These are phyloP conservation scores for Dicrurus megarhynchus DNA, from an alignment of 2,113 vertebrate genomes.

Conservation along the genomic window DNA sequence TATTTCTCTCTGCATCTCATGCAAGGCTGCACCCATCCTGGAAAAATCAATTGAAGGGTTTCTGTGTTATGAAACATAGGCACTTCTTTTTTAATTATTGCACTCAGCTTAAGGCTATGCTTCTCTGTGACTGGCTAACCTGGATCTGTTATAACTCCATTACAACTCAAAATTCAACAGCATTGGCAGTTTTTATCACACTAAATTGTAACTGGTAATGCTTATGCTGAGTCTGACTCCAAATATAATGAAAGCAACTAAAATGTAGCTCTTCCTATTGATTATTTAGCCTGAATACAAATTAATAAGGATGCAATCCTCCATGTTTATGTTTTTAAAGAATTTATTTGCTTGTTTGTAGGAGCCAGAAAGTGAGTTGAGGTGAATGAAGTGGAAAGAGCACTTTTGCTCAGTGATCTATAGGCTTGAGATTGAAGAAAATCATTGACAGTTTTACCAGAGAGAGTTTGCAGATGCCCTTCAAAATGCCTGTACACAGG, in stretches of 20 bases:
- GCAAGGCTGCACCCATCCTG: not conserved
- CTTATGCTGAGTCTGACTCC: not conserved
- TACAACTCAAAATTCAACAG: not conserved
- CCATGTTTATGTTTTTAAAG: not conserved
- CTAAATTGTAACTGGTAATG: not conserved
- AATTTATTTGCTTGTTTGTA: not conserved
- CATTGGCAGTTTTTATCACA: not conserved
- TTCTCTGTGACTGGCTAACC: not conserved
- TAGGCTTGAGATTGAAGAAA: not conserved
- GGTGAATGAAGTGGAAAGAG: not conserved
- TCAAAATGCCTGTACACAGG: not conserved
- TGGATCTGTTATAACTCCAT: not conserved
- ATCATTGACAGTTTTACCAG: not conserved
- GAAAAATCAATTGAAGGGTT: constrained; percentile 13
- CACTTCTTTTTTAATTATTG: not conserved
- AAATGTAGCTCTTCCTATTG: not conserved
- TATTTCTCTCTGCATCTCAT: not conserved
- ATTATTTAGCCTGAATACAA: not conserved
- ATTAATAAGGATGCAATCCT: not conserved
- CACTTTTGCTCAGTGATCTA: not conserved
- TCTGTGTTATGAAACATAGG: not conserved
- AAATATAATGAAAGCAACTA: not conserved
- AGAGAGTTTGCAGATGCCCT: not conserved
- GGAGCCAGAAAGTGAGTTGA: not conserved
- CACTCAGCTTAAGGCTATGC: not conserved